A percentile compares a stretch with the other conserved stretches of the same genome.
Evolutionary conservation across 2,888 invertebrate species (phyloP).

Genomic region (Monochamus alternatus): DNA sequence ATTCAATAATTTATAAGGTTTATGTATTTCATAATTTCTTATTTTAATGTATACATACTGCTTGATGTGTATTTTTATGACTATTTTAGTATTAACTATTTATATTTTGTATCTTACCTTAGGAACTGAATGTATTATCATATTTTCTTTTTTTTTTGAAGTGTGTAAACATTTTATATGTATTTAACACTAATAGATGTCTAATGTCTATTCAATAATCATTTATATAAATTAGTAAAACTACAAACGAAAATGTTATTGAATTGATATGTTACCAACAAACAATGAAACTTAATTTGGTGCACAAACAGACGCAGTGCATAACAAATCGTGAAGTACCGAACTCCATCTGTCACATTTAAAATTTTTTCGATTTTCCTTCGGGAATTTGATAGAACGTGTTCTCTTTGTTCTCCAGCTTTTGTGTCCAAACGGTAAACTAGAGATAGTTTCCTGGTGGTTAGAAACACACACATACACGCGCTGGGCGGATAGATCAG

Average conservation of each 20-base stretch:
- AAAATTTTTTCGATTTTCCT: slow-evolving; percentile 27
- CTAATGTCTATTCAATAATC: not conserved
- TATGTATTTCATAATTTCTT: too few species aligned
- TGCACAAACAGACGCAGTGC: slow-evolving; percentile 7
- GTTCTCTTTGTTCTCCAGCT: not conserved
- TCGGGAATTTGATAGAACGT: slow-evolving; percentile 23
- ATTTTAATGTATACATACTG: too few species aligned
- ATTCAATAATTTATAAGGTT: too few species aligned
- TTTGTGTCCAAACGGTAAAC: slow-evolving; percentile 24
- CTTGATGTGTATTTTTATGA: too few species aligned
- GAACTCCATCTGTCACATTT: slow-evolving; percentile 15
- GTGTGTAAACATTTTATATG: too few species aligned
- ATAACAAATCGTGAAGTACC: slow-evolving; percentile 13
- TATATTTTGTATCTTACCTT: too few species aligned
- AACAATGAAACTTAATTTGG: slow-evolving; percentile 26
- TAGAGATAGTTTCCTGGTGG: slow-evolving; percentile 19
- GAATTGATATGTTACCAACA: not conserved
- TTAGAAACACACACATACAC: slow-evolving; percentile 31
- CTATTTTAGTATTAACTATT: too few species aligned
- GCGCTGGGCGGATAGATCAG: slow-evolving; percentile 31
- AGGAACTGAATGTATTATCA: too few species aligned
- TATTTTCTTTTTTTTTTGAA: too few species aligned
- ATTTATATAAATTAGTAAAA: not conserved
- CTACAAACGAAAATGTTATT: slow-evolving; percentile 6
- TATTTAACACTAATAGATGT: too few species aligned